These are phyloP conservation scores for Ennomos fuscantarius DNA, from an alignment of 2,888 invertebrate species.

Conservation along the genomic window DNA sequence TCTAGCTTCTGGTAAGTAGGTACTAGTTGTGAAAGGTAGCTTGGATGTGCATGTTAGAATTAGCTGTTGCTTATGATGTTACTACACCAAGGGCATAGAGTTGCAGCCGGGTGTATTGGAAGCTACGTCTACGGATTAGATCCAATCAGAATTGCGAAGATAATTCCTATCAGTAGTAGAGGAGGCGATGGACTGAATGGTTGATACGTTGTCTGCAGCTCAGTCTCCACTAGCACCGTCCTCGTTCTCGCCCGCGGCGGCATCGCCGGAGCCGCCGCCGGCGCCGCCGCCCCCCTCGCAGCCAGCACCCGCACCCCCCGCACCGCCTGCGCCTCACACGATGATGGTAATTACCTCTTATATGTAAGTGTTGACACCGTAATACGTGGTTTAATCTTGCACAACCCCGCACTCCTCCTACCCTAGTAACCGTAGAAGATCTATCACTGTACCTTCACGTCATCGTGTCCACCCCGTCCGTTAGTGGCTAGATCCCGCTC, in stretches of 20 bases:
- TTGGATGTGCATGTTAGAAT: conserved; percentile 20
- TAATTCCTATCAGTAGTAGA: background rate
- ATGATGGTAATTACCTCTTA: conserved; percentile 86
- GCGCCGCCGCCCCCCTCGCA: conserved; percentile 82
- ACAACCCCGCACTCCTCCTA: conserved; percentile 73
- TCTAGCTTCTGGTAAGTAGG: conserved; percentile 15
- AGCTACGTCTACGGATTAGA: background rate
- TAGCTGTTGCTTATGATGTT: conserved; percentile 16
- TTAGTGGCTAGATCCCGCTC: conserved; percentile 52
- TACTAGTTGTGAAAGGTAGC: conserved; percentile 12
- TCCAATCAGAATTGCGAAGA: background rate
- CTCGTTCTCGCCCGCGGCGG: conserved; percentile 83
- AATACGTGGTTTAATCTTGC: conserved; percentile 82
- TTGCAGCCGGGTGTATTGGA: conserved; percentile 8
- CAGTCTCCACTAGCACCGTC: conserved; percentile 86
- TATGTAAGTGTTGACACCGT: conserved; percentile 85
- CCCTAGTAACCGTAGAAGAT: conserved; percentile 52
- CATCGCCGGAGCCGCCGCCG: conserved; percentile 86
- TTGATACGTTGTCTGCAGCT: conserved; percentile 54
- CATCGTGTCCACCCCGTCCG: conserved; percentile 43
- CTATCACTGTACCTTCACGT: conserved; percentile 38
- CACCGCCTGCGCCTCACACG: conserved; percentile 80
- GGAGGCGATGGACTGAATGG: conserved; percentile 8
- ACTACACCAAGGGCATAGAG: conserved; percentile 9
- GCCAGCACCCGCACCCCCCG: conserved; percentile 70